phyloP scores from a whole-genome alignment of 2,797 vertebrate species.

The Xiphorhynchus erythropygius region DNA sequence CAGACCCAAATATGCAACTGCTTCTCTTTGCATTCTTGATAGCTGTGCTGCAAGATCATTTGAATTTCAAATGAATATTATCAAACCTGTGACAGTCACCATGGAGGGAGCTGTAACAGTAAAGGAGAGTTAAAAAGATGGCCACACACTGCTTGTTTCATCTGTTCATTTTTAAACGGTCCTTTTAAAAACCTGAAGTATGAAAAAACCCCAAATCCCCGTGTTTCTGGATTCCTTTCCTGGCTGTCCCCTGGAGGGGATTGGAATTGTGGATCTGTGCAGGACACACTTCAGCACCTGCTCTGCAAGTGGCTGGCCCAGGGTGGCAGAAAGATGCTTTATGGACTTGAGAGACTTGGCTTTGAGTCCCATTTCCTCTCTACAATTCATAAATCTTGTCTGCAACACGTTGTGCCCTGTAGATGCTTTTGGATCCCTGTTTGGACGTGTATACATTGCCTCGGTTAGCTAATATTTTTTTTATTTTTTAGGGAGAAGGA shows the following conservation, averaged over 20 bases:
- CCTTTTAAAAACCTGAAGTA: neutral
- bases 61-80: neutral
- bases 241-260: neutral
- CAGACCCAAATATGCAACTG: neutral
- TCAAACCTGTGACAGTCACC: neutral
- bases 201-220: neutral
- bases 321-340: neutral
- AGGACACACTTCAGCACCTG: neutral
- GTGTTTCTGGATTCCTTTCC: neutral
- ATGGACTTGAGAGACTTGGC: neutral
- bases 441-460: neutral
- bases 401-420: neutral
- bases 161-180: neutral
- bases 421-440: neutral
- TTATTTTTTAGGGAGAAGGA: neutral
- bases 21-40: neutral
- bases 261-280: fast-evolving
- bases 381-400: neutral
- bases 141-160: neutral
- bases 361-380: neutral
- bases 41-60: neutral
- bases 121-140: neutral
- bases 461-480: neutral
- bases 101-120: neutral
- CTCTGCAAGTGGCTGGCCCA: neutral